Evolutionary conservation across 2,888 invertebrate genomes (phyloP).

Genomic region (Habroteleia sp.): DNA sequence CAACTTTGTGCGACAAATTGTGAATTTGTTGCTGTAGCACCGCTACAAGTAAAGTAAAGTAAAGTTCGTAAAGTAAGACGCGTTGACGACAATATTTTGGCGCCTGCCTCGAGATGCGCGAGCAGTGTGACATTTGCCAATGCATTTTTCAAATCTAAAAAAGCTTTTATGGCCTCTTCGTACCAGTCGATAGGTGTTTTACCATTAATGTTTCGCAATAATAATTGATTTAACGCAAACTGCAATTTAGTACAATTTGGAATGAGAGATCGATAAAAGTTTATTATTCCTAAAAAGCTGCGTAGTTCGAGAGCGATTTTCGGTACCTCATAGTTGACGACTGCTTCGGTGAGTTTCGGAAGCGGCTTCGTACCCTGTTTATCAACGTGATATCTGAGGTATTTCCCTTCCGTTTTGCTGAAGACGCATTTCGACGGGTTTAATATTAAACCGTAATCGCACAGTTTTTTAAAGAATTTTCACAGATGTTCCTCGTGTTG

Average conservation of each 20-base stretch:
- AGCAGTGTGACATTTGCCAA: not conserved
- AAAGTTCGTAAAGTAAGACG: too few species aligned
- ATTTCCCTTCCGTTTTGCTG: slow-evolving; percentile 66
- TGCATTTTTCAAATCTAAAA: not conserved
- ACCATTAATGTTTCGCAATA: slow-evolving; percentile 17
- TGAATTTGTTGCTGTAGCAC: too few species aligned
- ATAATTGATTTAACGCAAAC: too few species aligned
- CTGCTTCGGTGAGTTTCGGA: slow-evolving; percentile 70
- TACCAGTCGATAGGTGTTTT: not conserved
- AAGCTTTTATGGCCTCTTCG: not conserved
- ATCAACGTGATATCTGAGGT: slow-evolving; percentile 69
- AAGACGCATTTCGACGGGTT: slow-evolving; percentile 73
- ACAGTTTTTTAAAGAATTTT: slow-evolving; percentile 53
- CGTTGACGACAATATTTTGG: too few species aligned
- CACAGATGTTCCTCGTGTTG: slow-evolving; percentile 51
- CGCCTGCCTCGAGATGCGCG: too few species aligned
- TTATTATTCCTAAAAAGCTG: not conserved
- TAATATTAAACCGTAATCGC: slow-evolving; percentile 47
- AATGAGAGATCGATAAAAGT: too few species aligned
- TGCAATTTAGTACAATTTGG: too few species aligned
- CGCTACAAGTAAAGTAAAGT: too few species aligned
- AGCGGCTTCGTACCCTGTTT: not conserved
- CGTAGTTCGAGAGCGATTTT: not conserved
- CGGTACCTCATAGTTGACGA: too few species aligned
- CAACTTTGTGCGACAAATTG: too few species aligned